A percentile compares a stretch with the other conserved stretches of the same genome.
Conservation (phyloP, 2,113 vertebrate species). For the Mohoua ochrocephala region DNA sequence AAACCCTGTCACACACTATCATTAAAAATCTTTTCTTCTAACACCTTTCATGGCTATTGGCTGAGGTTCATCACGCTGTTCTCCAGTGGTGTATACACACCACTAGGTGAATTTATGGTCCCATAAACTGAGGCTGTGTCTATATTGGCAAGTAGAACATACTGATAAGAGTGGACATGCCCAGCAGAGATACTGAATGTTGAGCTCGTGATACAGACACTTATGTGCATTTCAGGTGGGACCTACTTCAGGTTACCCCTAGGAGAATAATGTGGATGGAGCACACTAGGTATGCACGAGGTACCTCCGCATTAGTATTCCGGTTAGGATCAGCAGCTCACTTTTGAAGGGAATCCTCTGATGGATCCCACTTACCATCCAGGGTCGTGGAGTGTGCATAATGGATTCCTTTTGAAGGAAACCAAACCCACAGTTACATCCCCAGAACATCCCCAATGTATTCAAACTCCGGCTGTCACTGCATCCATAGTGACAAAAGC, state of each 20-base stretch:
- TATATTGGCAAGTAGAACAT: not conserved
- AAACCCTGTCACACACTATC: not conserved
- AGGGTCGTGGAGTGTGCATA: not conserved
- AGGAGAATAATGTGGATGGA: not conserved
- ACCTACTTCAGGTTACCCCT: not conserved
- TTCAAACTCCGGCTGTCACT: not conserved
- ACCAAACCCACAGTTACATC: not conserved
- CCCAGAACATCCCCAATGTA: fast-evolving
- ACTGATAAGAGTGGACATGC: not conserved
- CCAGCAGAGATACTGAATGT: not conserved
- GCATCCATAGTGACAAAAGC: not conserved
- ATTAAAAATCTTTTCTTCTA: not conserved
- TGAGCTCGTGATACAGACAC: not conserved
- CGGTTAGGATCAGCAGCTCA: not conserved
- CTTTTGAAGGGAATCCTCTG: not conserved
- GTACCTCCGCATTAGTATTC: not conserved
- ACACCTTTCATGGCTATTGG: not conserved
- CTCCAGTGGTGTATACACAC: not conserved
- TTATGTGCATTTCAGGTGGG: not conserved
- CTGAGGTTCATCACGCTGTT: not conserved
- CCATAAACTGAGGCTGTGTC: not conserved
- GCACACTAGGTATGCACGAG: not conserved
- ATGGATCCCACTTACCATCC: not conserved
- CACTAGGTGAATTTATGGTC: not conserved
- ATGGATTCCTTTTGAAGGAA: not conserved